Evolutionary conservation across 1,140 invertebrate genomes (phyloP).

Genomic region (Heliconius congener): DNA sequence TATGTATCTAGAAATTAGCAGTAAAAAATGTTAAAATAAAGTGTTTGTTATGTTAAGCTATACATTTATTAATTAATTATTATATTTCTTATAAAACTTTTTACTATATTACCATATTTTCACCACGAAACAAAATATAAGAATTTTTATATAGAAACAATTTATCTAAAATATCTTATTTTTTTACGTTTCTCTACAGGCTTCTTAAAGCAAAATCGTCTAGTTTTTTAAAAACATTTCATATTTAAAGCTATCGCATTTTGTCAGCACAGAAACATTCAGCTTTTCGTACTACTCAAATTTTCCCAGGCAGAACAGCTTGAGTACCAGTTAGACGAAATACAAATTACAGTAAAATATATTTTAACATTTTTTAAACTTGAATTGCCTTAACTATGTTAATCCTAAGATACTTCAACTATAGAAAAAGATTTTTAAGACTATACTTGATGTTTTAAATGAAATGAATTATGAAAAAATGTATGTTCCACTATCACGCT

Average conservation of each 20-base stretch:
- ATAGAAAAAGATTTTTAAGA: not conserved
- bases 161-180: not conserved
- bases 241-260: constrained; percentile 1
- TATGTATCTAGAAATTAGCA: not conserved
- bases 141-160: not conserved
- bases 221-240: not conserved
- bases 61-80: no score
- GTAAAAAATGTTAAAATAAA: not conserved
- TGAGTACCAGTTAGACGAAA: constrained; percentile 8
- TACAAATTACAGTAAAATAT: not conserved
- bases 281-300: not conserved
- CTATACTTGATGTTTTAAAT: no score
- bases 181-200: not conserved
- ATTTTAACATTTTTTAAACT: not conserved
- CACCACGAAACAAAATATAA: no score
- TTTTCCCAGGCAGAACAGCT: not conserved
- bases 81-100: no score
- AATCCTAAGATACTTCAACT: not conserved
- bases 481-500: no score
- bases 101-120: no score
- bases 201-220: not conserved
- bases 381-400: not conserved
- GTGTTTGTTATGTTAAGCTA: no score
- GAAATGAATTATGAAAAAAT: no score
- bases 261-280: not conserved